Evolutionary conservation across 2,113 vertebrate species (phyloP).

Genomic region (Trematocara zebra): DNA sequence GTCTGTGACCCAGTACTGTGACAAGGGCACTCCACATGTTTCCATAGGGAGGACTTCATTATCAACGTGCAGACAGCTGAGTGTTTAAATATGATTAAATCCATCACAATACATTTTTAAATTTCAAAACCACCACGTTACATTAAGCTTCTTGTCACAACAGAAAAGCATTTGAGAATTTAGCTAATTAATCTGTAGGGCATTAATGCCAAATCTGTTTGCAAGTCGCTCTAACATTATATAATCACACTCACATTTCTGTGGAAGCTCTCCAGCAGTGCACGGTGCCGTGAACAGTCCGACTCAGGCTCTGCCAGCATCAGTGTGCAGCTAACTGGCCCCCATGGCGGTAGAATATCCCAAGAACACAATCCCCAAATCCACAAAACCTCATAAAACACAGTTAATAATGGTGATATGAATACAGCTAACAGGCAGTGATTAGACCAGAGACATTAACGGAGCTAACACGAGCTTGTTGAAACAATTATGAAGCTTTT

Average conservation of each 20-base stretch:
- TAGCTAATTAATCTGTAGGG: not conserved
- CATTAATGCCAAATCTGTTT: not conserved
- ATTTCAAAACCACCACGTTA: not conserved
- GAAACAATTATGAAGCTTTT: not conserved
- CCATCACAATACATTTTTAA: not conserved
- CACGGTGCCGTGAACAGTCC: not conserved
- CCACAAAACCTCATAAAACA: not conserved
- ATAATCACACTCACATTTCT: not conserved
- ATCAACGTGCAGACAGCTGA: not conserved
- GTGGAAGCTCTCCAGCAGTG: not conserved
- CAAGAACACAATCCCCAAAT: not conserved
- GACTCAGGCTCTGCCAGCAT: not conserved
- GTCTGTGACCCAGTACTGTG: fast-evolving
- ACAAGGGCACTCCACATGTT: fast-evolving
- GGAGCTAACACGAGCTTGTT: fast-evolving
- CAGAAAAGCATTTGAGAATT: fast-evolving
- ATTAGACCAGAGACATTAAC: fast-evolving
- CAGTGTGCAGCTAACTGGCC: not conserved
- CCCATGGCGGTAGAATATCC: not conserved
- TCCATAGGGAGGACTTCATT: not conserved
- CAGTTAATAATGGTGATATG: not conserved
- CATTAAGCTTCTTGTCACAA: not conserved
- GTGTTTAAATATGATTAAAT: not conserved
- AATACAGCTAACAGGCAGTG: not conserved
- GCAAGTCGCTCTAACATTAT: not conserved